Conservation (phyloP, 2,888 invertebrate genomes). For the Halocaridina rubra region DNA sequence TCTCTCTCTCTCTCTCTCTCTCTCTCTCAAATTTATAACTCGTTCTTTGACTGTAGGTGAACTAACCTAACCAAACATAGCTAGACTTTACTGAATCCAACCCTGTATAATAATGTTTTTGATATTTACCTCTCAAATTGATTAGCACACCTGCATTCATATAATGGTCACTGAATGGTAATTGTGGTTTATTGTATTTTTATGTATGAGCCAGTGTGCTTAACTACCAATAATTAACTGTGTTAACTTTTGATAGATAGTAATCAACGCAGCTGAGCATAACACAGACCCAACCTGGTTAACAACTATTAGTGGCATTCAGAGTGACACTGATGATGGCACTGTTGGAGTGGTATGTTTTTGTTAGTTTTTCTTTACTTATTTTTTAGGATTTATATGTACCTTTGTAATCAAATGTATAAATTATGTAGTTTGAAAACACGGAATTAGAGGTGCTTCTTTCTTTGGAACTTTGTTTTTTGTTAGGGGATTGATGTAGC, state of each 20-base stretch:
- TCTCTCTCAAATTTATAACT: no score
- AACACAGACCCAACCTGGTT: constrained; percentile 11
- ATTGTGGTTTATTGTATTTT: no score
- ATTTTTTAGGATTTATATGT: neutral
- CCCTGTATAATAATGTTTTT: neutral
- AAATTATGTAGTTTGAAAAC: neutral
- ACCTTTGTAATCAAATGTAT: neutral
- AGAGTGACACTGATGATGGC: constrained; percentile 32
- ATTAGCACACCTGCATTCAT: no score
- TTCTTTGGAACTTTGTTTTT: neutral
- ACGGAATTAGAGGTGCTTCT: neutral
- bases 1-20: no score
- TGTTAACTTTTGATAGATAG: constrained; percentile 1
- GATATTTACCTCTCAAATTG: no score
- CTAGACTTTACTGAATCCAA: neutral
- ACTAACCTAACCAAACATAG: no score
- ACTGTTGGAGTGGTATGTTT: constrained; percentile 32
- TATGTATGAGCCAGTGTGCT: no score
- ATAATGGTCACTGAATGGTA: no score
- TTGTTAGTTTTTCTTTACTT: neutral
- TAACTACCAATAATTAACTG: no score
- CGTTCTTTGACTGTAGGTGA: no score
- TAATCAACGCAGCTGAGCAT: constrained; percentile 15
- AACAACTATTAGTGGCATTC: constrained; percentile 32
- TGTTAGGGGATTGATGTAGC: neutral